Base-by-base conservation (phyloP, 2,113 vertebrate species). In the Alligator sinensis region DNA sequence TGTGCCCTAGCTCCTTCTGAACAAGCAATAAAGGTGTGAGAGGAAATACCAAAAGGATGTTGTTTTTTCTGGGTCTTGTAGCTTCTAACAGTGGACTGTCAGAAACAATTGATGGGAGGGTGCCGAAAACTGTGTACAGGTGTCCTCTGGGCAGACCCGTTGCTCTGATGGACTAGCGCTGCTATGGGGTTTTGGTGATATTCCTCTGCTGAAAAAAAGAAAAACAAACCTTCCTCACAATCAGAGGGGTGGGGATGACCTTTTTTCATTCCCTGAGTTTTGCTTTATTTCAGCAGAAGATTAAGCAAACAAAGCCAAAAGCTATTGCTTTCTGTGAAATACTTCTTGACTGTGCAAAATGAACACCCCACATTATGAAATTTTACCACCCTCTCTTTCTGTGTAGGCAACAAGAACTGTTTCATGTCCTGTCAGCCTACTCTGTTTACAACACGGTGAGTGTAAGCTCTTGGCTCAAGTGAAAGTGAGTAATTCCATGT, bases 401-500 rank as follows among this genome's bases (percentile, higher is more conserved):
- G 25, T 93, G 47, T 94, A 99, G 99, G 97, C 99, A 99, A 90
- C 98, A 99, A 96, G 99, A 98, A 2, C 97, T 99, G 93, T 99
- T 99, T 94, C 98, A 99, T 1, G 98, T 99, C 79, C 97, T 99
- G 12, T 98, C 98, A n/a, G 99, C 99, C 2, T 99, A 99, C 95
- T 99, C 99, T 0, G 98, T 99, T 91, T 99, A 99, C 97, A 99
- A 99, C 97, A 98, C 98, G 79, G 99, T 99, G 94, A 98, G 99
- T 97, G 11, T 64, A 79, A 92, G 59, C 47, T 47, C 47, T 66
- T 82, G 62, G 62, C 78, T 61, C 34, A 74, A 12, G 66, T 80
- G 78, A 70, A 74, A 59, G 18, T 64, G 60, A 88, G 64, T 4
- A 87, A 4, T 0, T 22, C 59, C 18, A 25, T n/a, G 25, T 27